phyloP scores from a whole-genome alignment of 1,140 invertebrate genomes.

The Drosophila equinoxialis region DNA sequence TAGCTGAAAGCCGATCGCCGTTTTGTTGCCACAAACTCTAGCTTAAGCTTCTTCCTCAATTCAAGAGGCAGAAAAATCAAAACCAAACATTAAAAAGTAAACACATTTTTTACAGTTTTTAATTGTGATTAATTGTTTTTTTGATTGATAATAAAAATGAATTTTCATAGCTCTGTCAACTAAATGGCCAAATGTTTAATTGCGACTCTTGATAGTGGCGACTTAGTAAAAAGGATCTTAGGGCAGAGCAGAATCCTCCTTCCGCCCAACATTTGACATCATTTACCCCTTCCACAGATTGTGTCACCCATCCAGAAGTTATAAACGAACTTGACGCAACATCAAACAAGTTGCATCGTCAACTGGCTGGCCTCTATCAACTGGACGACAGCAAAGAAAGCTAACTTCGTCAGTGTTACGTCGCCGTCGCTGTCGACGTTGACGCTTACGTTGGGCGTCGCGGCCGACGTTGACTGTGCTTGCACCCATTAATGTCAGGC shows the following conservation, averaged over 20 bases:
- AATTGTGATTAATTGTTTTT: too few relatives aligned
- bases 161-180: too few relatives aligned
- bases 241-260: neutral
- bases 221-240: too few relatives aligned
- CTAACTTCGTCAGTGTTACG: constrained; percentile 15
- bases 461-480: constrained; percentile 35
- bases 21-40: neutral
- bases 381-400: constrained; percentile 34
- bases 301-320: neutral
- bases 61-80: neutral
- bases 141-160: too few relatives aligned
- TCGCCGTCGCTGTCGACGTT: constrained; percentile 24
- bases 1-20: neutral
- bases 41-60: too few relatives aligned
- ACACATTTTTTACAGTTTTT: too few relatives aligned
- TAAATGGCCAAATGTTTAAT: too few relatives aligned
- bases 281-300: neutral
- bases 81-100: neutral
- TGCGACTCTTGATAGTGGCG: too few relatives aligned
- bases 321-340: constrained; percentile 24
- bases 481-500: constrained; percentile 65
- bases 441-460: constrained; percentile 19
- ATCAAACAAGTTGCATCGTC: constrained; percentile 42
- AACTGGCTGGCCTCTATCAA: constrained; percentile 21
- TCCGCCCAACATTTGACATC: neutral